A percentile compares a stretch with the other conserved stretches of the same genome.
phyloP scores from a whole-genome alignment of 2,888 invertebrate species.

The Junonia oenone region DNA sequence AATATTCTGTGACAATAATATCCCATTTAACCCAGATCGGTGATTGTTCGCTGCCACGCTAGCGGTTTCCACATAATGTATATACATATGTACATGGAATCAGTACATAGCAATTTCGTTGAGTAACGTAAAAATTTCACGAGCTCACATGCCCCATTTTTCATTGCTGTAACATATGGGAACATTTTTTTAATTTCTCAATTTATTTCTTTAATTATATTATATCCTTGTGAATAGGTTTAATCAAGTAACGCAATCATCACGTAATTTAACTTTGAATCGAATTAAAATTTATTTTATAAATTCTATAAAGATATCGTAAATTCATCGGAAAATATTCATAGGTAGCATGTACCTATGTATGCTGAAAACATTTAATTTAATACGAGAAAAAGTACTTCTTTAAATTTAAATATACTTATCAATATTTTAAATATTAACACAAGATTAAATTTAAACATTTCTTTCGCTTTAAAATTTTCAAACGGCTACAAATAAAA shows the following conservation, averaged over 20 bases:
- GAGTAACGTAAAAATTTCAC: slow-evolving; percentile 7
- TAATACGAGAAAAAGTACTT: no score
- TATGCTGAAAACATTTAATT: no score
- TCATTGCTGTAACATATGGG: not conserved
- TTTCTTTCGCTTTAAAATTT: not conserved
- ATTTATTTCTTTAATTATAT: not conserved
- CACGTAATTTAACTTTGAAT: no score
- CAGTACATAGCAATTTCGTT: slow-evolving; percentile 5
- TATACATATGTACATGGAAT: not conserved
- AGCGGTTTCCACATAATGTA: slow-evolving; percentile 1
- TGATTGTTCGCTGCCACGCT: slow-evolving; percentile 8
- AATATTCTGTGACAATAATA: slow-evolving; percentile 7
- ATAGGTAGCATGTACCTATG: no score
- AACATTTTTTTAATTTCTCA: not conserved
- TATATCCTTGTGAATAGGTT: no score
- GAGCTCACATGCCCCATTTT: slow-evolving; percentile 2
- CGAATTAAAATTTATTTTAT: no score
- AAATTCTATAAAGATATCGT: no score
- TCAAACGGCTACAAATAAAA: not conserved
- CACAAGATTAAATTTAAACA: not conserved
- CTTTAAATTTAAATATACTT: no score
- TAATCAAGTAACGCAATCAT: no score
- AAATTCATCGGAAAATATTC: no score
- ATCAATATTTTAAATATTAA: not conserved
- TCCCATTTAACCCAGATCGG: slow-evolving; percentile 11